Percentiles rank a stretch among this genome's conserved stretches.
phyloP scores from a whole-genome alignment of 1,140 invertebrate species.

The Drosophila ohnishii region DNA sequence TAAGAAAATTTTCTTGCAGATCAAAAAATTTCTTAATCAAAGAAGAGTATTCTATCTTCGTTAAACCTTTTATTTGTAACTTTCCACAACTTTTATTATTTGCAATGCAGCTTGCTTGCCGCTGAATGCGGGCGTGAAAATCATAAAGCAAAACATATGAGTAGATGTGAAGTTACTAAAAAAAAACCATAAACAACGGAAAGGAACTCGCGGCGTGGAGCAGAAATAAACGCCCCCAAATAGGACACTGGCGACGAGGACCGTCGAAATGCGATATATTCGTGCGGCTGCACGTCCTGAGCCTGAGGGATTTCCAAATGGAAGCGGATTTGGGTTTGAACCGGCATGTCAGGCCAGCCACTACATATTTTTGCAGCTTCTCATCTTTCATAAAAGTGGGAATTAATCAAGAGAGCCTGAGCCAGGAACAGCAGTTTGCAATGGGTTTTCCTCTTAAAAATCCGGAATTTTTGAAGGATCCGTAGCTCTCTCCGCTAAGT shows the following conservation, averaged over 20 bases:
- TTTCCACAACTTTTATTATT: constrained; percentile 56
- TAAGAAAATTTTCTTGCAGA: no score
- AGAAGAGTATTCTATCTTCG: constrained; percentile 21
- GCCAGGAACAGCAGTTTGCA: constrained; percentile 4
- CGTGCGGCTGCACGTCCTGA: constrained; percentile 29
- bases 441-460: background rate
- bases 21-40: background rate
- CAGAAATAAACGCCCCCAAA: constrained; percentile 12
- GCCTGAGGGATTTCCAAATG: constrained; percentile 3
- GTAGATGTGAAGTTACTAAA: constrained; percentile 61
- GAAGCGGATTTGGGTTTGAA: constrained; percentile 5
- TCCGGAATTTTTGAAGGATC: background rate
- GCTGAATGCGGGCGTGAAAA: constrained; percentile 56
- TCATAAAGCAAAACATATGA: constrained; percentile 75
- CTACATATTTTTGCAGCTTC: constrained; percentile 4
- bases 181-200: constrained; percentile 54
- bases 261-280: constrained; percentile 42
- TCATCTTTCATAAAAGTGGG: background rate
- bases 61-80: background rate
- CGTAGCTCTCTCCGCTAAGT: no score
- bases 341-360: background rate
- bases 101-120: constrained; percentile 51
- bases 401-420: constrained; percentile 1
- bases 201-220: constrained; percentile 3
- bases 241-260: background rate